Evolutionary conservation across 2,113 vertebrate genomes (phyloP), one percentile per base, ranked within the genome.

Genomic region (Tragelaphus scriptus): DNA sequence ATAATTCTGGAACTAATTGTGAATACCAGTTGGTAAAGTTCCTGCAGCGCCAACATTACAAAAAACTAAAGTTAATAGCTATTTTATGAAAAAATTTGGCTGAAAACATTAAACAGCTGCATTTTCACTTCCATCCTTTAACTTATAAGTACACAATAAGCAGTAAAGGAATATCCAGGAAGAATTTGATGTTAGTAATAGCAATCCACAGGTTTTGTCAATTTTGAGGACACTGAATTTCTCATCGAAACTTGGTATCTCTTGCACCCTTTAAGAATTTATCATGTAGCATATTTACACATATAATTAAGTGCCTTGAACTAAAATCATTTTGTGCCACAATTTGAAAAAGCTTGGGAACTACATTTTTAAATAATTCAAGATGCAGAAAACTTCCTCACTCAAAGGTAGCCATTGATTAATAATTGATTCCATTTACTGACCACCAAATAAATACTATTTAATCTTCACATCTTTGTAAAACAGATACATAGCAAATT

Each of bases 351-450:
- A 86, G 9, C 19, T 11, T 32, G 11, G 6, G 5, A 88, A 92
- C 40, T 90, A 36, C 47, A 17, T 82, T 95, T 95, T 86, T 71
- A 92, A 92, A 55, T 85, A 92, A 91, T 21, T 96, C 56, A 97
- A 86, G 12, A 95, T 30, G 19, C 2, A 90, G 44, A 88, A 94
- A 97, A 94, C 84, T 68, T 94, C 40, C 61, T 88, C 91, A 94
- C 51, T 88, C 58, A 91, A 65, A 92, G 7, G 28, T 26, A 85
- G 9, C 17, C 53, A 63, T 0, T 88, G 61, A 55, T 87, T 47
- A 68, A 56, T n/a, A 79, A 85, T 15, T 2, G 11, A 32, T 84
- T 82, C 23, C 47, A 81, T 71, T 95, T 88, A 92, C 3, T 51
- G 65, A 87, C 13, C 53, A 91, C 25, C 79, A 91, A 92, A 32